Percentiles rank a stretch among this genome's conserved stretches.
Evolutionary conservation across 2,888 invertebrate species (phyloP).

Genomic region (Phytoseiulus persimilis): DNA sequence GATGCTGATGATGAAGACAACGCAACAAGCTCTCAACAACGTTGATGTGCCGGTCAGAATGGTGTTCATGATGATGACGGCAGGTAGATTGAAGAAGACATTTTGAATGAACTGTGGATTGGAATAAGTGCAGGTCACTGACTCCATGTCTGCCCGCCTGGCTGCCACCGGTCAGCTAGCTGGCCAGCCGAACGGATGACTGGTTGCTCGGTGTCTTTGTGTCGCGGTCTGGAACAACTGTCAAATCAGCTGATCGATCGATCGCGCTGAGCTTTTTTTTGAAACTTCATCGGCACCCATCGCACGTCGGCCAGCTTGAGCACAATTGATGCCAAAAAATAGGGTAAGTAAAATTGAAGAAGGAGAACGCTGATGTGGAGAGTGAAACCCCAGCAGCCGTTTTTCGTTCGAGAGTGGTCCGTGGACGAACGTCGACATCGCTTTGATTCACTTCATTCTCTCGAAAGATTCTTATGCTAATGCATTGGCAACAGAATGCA

Average conservation of each 20-base stretch:
- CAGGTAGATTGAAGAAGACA: background rate
- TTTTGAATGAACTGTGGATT: background rate
- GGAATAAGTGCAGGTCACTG: background rate
- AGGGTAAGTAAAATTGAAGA: background rate
- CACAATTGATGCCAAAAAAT: background rate
- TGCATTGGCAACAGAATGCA: background rate
- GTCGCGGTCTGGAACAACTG: background rate
- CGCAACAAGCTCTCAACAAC: background rate
- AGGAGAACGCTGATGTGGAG: background rate
- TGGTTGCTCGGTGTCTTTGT: background rate
- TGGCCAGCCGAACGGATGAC: background rate
- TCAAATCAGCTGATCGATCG: conserved; percentile 5
- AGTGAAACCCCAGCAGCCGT: background rate
- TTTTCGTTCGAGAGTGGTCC: background rate
- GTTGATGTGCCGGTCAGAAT: background rate
- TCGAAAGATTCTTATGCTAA: background rate
- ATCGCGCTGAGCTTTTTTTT: background rate
- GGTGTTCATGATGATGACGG: background rate
- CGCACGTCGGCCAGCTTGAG: background rate
- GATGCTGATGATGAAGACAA: background rate
- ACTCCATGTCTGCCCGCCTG: conserved; percentile 18
- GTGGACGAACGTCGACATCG: background rate
- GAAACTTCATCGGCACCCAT: background rate
- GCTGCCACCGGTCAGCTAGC: background rate
- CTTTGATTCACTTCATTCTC: conserved; percentile 5